phyloP scores from a whole-genome alignment of 1,140 invertebrate species.

The Drosophila mayri region DNA sequence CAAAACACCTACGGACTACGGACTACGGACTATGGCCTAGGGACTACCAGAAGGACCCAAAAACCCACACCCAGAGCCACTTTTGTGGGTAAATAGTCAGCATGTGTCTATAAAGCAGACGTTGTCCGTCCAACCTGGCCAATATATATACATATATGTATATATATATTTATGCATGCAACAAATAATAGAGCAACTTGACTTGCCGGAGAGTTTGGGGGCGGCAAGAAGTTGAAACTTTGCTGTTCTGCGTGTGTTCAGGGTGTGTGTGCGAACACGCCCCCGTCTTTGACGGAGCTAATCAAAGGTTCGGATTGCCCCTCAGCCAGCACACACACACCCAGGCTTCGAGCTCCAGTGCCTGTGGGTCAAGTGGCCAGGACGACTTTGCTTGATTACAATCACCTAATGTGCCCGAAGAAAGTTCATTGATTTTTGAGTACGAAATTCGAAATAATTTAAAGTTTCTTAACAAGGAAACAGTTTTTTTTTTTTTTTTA shows the following conservation, averaged over 20 bases:
- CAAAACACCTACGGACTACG: slow-evolving; percentile 38
- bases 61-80: slow-evolving; percentile 37
- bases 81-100: slow-evolving; percentile 75
- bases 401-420: background rate
- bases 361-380: slow-evolving; percentile 16
- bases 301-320: slow-evolving; percentile 28
- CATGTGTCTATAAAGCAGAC: slow-evolving; percentile 60
- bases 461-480: fast-evolving
- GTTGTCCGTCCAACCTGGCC: slow-evolving; percentile 27
- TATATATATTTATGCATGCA: slow-evolving; percentile 58
- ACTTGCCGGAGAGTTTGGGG: slow-evolving; percentile 10
- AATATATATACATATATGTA: slow-evolving; percentile 38
- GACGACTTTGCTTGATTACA: slow-evolving; percentile 19
- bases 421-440: background rate
- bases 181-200: slow-evolving; percentile 66
- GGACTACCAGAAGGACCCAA: slow-evolving; percentile 6
- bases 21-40: background rate
- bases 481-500: too few relatives aligned
- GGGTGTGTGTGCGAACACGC: slow-evolving; percentile 22
- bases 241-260: background rate
- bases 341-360: background rate
- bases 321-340: background rate
- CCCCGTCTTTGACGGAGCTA: slow-evolving; percentile 25
- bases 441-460: background rate
- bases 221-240: slow-evolving; percentile 7